Conservation (phyloP, 2,113 vertebrate species). For the Poeciliopsis turrubarensis region DNA sequence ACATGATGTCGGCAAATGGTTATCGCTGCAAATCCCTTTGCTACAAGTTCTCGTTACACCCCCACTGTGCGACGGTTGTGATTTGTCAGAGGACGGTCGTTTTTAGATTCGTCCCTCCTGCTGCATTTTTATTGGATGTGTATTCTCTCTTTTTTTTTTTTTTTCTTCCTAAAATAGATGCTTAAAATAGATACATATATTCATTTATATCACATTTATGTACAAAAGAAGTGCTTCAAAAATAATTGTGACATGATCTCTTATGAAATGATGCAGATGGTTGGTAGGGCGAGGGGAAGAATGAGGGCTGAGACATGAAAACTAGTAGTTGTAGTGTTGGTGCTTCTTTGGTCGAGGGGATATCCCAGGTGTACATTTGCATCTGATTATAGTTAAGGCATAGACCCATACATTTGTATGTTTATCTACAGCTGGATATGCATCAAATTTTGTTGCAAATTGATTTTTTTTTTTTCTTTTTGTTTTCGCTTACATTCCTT, state of each 20-base stretch:
- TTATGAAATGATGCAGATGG: constrained; percentile 53
- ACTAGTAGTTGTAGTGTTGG: constrained; percentile 60
- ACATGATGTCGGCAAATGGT: not conserved
- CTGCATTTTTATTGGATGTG: constrained; percentile 57
- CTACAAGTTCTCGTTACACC: not conserved
- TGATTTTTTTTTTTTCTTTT: not conserved
- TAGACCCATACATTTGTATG: constrained; percentile 63
- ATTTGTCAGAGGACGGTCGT: constrained; percentile 57
- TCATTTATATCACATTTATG: constrained; percentile 79
- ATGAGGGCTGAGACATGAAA: constrained; percentile 72
- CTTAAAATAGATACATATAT: constrained; percentile 81
- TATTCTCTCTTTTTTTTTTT: constrained; percentile 64
- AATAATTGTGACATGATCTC: constrained; percentile 69
- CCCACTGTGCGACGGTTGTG: constrained; percentile 38
- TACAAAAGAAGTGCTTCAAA: constrained; percentile 83
- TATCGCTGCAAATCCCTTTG: not conserved
- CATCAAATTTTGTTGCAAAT: constrained; percentile 59
- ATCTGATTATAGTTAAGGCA: constrained; percentile 73
- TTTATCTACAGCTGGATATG: constrained; percentile 62
- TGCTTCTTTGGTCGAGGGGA: constrained; percentile 82
- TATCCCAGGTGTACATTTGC: constrained; percentile 64
- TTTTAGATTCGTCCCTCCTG: constrained; percentile 46
- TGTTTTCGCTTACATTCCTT: constrained; percentile 54
- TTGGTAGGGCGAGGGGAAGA: constrained; percentile 30
- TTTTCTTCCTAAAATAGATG: constrained; percentile 81